A percentile compares a stretch with the other conserved stretches of the same genome.
Evolutionary conservation across 2,888 invertebrate genomes (phyloP).

Genomic region (Lithophane leautieri): DNA sequence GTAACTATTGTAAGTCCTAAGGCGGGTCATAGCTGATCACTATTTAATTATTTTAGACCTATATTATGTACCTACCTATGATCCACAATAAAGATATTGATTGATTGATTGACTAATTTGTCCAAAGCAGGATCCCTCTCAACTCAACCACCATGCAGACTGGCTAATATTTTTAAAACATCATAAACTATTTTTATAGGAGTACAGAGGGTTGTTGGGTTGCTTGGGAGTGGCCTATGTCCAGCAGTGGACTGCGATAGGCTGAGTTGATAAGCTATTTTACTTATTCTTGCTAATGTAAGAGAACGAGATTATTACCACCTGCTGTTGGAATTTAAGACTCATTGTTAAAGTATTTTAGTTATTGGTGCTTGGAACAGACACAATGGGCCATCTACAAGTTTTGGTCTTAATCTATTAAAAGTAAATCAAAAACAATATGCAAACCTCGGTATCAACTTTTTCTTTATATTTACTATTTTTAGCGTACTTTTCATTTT

Average conservation of each 20-base stretch:
- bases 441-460: slow-evolving; percentile 60
- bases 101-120: no score
- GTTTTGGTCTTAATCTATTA: neutral
- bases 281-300: neutral
- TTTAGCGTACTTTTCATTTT: slow-evolving; percentile 69
- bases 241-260: no score
- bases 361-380: neutral
- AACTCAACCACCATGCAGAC: neutral
- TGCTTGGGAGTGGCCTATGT: no score
- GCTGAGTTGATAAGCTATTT: neutral
- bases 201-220: no score
- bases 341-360: neutral
- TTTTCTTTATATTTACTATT: slow-evolving; percentile 63
- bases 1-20: no score
- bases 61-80: no score
- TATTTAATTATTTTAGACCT: no score
- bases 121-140: neutral
- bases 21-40: no score
- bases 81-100: no score
- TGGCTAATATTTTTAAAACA: neutral
- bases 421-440: neutral
- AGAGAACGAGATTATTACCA: neutral
- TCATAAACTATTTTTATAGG: no score
- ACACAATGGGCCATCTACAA: neutral
- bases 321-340: neutral